These are phyloP conservation scores for Toxonevra muliebris DNA, from an alignment of 2,888 invertebrate species.

Conservation along the genomic window DNA sequence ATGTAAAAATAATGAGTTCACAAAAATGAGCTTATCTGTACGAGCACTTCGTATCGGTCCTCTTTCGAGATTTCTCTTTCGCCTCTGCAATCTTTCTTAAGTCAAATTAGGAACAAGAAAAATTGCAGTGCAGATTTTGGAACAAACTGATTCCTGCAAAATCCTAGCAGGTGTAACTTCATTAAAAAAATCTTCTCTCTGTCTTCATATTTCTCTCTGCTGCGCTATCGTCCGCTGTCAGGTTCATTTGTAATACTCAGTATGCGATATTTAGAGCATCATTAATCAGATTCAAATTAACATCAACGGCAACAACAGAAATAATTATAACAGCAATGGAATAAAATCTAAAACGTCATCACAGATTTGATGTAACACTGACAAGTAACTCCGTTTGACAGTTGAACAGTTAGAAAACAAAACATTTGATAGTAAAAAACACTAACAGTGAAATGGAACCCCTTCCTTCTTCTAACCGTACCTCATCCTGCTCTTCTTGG, in stretches of 20 bases:
- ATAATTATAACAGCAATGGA: conserved; percentile 36
- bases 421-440: conserved; percentile 11
- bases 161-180: too few relatives aligned
- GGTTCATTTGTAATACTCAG: neutral
- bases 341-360: conserved; percentile 43
- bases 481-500: conserved; percentile 11
- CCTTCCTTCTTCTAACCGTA: conserved; percentile 1
- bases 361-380: conserved; percentile 36
- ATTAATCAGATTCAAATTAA: conserved; percentile 62
- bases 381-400: conserved; percentile 36
- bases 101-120: too few relatives aligned
- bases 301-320: conserved; percentile 36
- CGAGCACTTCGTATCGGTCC: too few relatives aligned
- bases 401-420: conserved; percentile 26
- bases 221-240: neutral
- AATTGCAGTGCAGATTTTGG: too few relatives aligned
- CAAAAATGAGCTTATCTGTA: too few relatives aligned
- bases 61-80: too few relatives aligned
- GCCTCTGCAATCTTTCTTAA: too few relatives aligned
- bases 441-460: conserved; percentile 10
- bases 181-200: too few relatives aligned
- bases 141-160: too few relatives aligned
- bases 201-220: too few relatives aligned
- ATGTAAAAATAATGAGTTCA: too few relatives aligned
- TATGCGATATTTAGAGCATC: conserved; percentile 42